Base-by-base conservation (phyloP, 2,113 vertebrate species). In the Nematolebias whitei region DNA sequence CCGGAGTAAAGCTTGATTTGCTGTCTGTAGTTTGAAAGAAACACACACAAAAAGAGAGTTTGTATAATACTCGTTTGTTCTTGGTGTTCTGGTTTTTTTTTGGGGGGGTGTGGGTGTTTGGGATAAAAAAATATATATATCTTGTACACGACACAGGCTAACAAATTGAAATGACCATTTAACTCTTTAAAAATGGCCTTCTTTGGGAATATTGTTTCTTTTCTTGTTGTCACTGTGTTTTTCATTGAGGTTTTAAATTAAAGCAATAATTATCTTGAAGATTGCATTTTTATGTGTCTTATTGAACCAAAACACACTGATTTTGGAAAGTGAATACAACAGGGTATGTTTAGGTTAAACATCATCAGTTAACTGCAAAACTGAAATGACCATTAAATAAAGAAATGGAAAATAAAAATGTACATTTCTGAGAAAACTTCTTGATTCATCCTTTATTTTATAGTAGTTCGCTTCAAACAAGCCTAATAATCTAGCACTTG, bases 181-280 rank as follows among this genome's bases (percentile, higher is more conserved):
- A 44, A 71, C 6, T 79, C 57, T 83, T 67, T 32, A 29, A 82
- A 62, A 29, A 49, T 26, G 45, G 45, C 26, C 20, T 77, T 78
- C 20, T 77, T 78, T 49, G 48, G 20, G 49, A 69, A 66, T 73
- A 60, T 23, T 74, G 47, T 19, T 71, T 76, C 82, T 73, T 57
- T 64, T 80, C 72, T 64, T 80, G 54, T 79, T 83, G 60, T 78
- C 76, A 62, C 61, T 75, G 58, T 63, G 74, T 54, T 71, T 59
- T 76, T 83, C 65, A 65, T 79, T 67, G 59, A 79, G 71, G 72
- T 55, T 87, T 73, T 90, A 89, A 87, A 92, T 92, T 87, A 90
- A 91, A 89, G 84, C 41, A 78, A 58, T 78, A 79, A 80, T 84
- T 44, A 79, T 80, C 62, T 73, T 79, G 19, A 62, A 26, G 3